Base-by-base conservation (phyloP, 2,113 vertebrate genomes). In the Cyprinodon brontotheroides region DNA sequence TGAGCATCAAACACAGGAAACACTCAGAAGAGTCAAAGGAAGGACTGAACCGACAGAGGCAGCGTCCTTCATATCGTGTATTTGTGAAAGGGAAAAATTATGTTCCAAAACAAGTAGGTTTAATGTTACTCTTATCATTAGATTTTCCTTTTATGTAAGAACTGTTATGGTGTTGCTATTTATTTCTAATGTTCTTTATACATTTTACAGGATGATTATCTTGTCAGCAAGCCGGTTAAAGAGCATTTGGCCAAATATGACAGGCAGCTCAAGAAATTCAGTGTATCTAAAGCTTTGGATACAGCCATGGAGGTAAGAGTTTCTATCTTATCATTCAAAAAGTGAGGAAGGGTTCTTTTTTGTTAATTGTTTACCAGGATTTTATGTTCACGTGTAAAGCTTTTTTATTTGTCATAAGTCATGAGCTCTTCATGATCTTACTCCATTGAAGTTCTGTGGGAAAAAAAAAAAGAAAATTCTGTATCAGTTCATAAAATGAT, bases 211-310 rank as follows among this genome's bases (percentile, higher is more conserved):
- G 96, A 96, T 86, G 98, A 99, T 79, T 96, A 96, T 90, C 91
- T 95, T 78, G 94, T 99, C 91, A 97, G 94, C 84, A 97, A 96
- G 71, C 95, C 95, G 53, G 93, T 93, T 61, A 96, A 81, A 88
- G 92, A 91, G 69, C 86, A 96, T 85, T 89, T 99, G 84, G 94
- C 93, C 80, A 96, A 96, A 75, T 97, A 98, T 0, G 98, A 99
- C 93, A 94, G 91, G 71, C 87, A 96, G 14, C 94, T 99, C 41
- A 97, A 94, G 93, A 93, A 93, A 73, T 99, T 99, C 81, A 93
- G 96, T 38, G 95, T 97, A 61, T 96, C 98, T 20, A 96, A 96
- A 83, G 98, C 97, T 41, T 94, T 99, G 57, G 97, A 99, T 90
- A 92, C 93, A 4, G 96, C 97, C 11, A 86, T 99, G 66, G 87